Conservation (phyloP, 1,140 invertebrate genomes). For the Drosophila tristis region DNA sequence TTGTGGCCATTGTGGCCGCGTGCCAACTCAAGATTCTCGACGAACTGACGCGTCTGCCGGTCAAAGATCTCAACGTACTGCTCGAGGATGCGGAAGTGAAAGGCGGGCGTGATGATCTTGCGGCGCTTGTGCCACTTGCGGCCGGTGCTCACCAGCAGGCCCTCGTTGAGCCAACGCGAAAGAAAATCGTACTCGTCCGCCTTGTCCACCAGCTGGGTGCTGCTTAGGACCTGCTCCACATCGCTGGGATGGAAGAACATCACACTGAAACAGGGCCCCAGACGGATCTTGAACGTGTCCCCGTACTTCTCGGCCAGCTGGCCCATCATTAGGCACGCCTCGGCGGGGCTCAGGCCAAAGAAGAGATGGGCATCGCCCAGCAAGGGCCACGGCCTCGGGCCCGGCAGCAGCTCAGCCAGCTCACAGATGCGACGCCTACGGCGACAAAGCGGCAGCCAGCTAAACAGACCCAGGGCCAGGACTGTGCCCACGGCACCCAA, state of each 20-base stretch:
- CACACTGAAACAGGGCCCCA: slow-evolving; percentile 64
- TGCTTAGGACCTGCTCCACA: slow-evolving; percentile 59
- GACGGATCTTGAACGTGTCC: slow-evolving; percentile 58
- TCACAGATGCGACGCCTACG: slow-evolving; percentile 18
- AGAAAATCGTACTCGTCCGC: slow-evolving; percentile 87
- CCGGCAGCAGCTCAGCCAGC: slow-evolving; percentile 30
- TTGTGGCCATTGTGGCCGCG: slow-evolving; percentile 13
- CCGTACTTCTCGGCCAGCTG: slow-evolving; percentile 45
- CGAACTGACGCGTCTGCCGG: slow-evolving; percentile 87
- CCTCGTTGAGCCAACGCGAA: slow-evolving; percentile 89
- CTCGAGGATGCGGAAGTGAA: slow-evolving; percentile 93
- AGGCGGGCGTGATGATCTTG: slow-evolving; percentile 93
- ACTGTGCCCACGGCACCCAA: slow-evolving; percentile 16
- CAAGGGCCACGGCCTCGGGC: slow-evolving; percentile 50
- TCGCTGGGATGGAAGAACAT: slow-evolving; percentile 62
- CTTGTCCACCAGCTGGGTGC: slow-evolving; percentile 62
- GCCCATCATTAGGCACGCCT: slow-evolving; percentile 35
- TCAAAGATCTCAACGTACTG: slow-evolving; percentile 90
- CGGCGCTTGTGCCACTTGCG: slow-evolving; percentile 90
- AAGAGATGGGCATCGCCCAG: slow-evolving; percentile 66
- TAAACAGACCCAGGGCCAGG: slow-evolving; percentile 16
- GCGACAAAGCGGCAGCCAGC: slow-evolving; percentile 21
- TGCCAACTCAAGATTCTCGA: slow-evolving; percentile 84
- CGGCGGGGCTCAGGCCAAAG: slow-evolving; percentile 40
- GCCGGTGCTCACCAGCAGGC: slow-evolving; percentile 88